A percentile compares a stretch with the other conserved stretches of the same genome.
Evolutionary conservation across 2,888 invertebrate genomes (phyloP).

Genomic region (Saturnia japonica): DNA sequence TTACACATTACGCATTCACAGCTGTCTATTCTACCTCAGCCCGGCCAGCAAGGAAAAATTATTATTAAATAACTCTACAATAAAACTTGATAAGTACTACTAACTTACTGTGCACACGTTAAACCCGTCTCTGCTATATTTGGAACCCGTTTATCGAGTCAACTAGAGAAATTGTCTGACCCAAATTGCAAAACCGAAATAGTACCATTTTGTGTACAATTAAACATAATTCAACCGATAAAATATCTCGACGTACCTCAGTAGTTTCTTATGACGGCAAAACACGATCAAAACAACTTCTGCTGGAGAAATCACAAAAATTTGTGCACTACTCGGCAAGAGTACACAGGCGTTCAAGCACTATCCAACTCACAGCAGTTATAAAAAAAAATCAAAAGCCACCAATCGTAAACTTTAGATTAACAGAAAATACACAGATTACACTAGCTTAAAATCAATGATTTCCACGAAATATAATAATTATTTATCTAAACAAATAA

Average conservation of each 20-base stretch:
- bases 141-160: slow-evolving; percentile 62
- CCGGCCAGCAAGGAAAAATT: slow-evolving; percentile 72
- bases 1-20: slow-evolving; percentile 79
- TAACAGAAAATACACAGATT: slow-evolving; percentile 79
- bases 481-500: slow-evolving; percentile 63
- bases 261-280: slow-evolving; percentile 53
- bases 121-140: slow-evolving; percentile 65
- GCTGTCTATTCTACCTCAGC: slow-evolving; percentile 73
- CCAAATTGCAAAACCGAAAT: slow-evolving; percentile 45
- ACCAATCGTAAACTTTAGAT: slow-evolving; percentile 73
- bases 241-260: slow-evolving; percentile 52
- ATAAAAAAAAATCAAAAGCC: slow-evolving; percentile 70
- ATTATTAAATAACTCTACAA: slow-evolving; percentile 50
- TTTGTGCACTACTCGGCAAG: slow-evolving; percentile 68
- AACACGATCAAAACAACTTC: slow-evolving; percentile 61
- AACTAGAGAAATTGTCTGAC: slow-evolving; percentile 57
- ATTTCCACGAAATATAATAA: slow-evolving; percentile 71
- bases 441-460: slow-evolving; percentile 80
- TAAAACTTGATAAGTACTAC: slow-evolving; percentile 30
- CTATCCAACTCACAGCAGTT: slow-evolving; percentile 75
- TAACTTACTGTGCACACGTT: slow-evolving; percentile 39
- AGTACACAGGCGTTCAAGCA: slow-evolving; percentile 72
- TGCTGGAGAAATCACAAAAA: slow-evolving; percentile 73
- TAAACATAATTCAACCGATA: slow-evolving; percentile 31
- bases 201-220: slow-evolving; percentile 24